Evolutionary conservation across 2,797 vertebrate species (phyloP).

Genomic region (Neostethus bicornis): DNA sequence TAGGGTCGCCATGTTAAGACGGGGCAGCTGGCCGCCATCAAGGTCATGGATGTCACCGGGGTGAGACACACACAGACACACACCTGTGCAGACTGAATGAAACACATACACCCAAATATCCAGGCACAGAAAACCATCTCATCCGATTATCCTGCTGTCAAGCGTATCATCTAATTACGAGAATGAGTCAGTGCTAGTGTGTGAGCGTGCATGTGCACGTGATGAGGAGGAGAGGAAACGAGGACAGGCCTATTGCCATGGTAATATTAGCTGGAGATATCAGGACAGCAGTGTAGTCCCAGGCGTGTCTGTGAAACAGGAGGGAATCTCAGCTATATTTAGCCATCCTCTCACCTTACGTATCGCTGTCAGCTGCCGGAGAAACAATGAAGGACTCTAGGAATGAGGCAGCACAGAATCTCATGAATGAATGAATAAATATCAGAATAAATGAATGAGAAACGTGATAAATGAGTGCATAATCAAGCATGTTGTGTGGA

Average conservation of each 20-base stretch:
- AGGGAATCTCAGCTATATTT: conserved; percentile 71
- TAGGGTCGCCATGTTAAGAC: conserved; percentile 98
- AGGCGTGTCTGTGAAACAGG: conserved; percentile 58
- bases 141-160: conserved; percentile 47
- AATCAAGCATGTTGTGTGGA: neutral
- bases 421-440: conserved; percentile 34
- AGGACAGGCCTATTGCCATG: conserved; percentile 70
- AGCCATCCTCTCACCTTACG: conserved; percentile 49
- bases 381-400: conserved; percentile 45
- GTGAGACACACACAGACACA: conserved; percentile 74
- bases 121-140: conserved; percentile 45
- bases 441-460: conserved; percentile 12
- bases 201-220: conserved; percentile 5
- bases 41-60: conserved; percentile 98
- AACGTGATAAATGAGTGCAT: neutral
- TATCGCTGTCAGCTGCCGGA: conserved; percentile 48
- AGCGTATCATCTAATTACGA: conserved; percentile 65
- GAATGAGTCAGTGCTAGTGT: conserved; percentile 51
- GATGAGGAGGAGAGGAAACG: conserved; percentile 58
- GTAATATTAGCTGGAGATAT: conserved; percentile 67
- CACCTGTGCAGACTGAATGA: conserved; percentile 11
- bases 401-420: conserved; percentile 28
- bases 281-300: conserved; percentile 62
- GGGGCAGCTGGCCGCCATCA: conserved; percentile 95
- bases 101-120: conserved; percentile 4